Evolutionary conservation across 2,113 vertebrate genomes (phyloP).

Genomic region (Thinocorus orbignyianus): DNA sequence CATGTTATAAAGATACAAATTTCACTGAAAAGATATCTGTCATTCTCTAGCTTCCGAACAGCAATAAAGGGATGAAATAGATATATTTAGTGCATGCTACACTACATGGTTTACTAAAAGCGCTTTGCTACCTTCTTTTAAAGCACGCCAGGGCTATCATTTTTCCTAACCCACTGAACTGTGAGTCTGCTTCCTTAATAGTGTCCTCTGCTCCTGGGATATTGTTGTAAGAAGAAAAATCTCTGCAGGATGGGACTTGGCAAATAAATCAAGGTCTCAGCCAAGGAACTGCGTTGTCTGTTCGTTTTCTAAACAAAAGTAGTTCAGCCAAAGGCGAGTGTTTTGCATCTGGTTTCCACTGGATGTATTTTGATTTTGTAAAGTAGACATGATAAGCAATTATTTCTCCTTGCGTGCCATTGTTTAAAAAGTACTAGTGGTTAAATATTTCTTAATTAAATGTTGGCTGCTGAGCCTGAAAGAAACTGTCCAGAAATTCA

Average conservation of each 20-base stretch:
- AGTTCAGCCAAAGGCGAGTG: not conserved
- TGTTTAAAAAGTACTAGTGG: slow-evolving; percentile 23
- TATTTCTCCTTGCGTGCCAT: not conserved
- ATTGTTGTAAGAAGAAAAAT: slow-evolving; percentile 38
- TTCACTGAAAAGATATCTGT: not conserved
- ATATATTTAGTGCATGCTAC: not conserved
- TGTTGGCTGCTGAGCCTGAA: not conserved
- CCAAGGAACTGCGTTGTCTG: slow-evolving; percentile 20
- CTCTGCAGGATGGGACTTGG: slow-evolving; percentile 4
- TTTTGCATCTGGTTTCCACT: slow-evolving; percentile 28
- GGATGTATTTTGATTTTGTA: slow-evolving; percentile 13
- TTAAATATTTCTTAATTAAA: slow-evolving; percentile 47
- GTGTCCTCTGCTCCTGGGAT: slow-evolving; percentile 8
- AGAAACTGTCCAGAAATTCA: not conserved
- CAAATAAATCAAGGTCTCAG: slow-evolving; percentile 17
- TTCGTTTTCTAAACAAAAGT: slow-evolving; percentile 48
- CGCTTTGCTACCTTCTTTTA: not conserved
- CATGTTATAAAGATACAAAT: not conserved
- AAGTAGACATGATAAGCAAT: not conserved
- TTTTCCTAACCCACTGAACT: not conserved
- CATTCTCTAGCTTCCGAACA: not conserved
- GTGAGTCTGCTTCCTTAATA: not conserved
- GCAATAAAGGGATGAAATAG: not conserved
- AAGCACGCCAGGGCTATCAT: not conserved
- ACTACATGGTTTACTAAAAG: not conserved